Evolutionary conservation across 2,888 invertebrate species (phyloP).

Genomic region (Protophormia terraenovae): DNA sequence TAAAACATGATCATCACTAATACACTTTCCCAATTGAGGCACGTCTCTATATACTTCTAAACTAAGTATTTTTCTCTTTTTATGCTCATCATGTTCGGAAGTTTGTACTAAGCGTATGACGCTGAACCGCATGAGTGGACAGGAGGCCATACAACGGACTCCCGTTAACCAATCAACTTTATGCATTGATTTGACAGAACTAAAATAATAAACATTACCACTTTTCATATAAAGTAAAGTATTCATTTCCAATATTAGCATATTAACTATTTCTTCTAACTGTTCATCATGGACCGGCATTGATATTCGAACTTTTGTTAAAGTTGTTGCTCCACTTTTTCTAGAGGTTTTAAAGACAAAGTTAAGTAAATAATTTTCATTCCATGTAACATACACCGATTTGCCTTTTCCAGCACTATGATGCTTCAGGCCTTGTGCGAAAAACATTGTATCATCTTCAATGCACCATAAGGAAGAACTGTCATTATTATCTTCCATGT

Average conservation of each 20-base stretch:
- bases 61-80: constrained; percentile 53
- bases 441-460: constrained; percentile 77
- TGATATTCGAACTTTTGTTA: constrained; percentile 74
- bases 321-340: constrained; percentile 69
- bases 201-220: constrained; percentile 78
- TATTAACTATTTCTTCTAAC: constrained; percentile 71
- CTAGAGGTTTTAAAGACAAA: constrained; percentile 77
- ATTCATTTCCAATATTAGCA: constrained; percentile 77
- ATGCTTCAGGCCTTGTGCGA: constrained; percentile 76
- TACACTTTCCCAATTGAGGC: constrained; percentile 71
- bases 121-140: constrained; percentile 74
- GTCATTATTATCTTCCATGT: constrained; percentile 42
- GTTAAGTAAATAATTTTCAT: constrained; percentile 76
- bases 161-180: constrained; percentile 74
- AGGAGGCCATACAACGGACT: constrained; percentile 73
- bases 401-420: constrained; percentile 75
- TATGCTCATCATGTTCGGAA: constrained; percentile 29
- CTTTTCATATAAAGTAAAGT: constrained; percentile 76
- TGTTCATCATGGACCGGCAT: constrained; percentile 64
- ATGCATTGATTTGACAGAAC: constrained; percentile 77
- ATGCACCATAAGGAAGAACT: constrained; percentile 74
- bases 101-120: constrained; percentile 73
- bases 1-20: constrained; percentile 67
- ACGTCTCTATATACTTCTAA: constrained; percentile 77
- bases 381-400: constrained; percentile 79